Evolutionary conservation across 2,888 invertebrate species (phyloP), one percentile per base, ranked within the genome.

Genomic region (Netelia inedita): DNA sequence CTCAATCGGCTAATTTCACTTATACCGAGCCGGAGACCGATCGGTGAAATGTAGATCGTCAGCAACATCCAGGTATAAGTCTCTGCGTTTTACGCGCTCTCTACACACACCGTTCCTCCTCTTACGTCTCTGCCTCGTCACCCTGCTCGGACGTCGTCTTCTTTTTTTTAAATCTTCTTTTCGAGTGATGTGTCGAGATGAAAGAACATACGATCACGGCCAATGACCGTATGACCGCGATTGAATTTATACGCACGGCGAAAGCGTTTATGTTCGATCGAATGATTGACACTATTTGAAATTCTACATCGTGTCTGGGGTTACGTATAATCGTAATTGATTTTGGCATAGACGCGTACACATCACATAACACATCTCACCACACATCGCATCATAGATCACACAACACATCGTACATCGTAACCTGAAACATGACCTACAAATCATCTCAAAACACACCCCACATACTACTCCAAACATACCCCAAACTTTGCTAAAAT

Each of bases 1-100:
- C 88, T 86, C 88, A 80, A 82, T 72, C 82, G 86, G 66, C 81
- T 86, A 88, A 91, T 91, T 90, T 91, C 91, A 90, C 91, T 88
- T 73, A 80, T 69, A 59, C 59, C n/a, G 21, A 28, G 46, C 9
- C 57, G 46, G 53, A 79, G 79, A 79, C 57, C 73, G 83, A 89
- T 87, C 87, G 87, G 89, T 88, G 87, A 89, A 90, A 91, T 89
- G 89, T 90, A 86, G 88, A 90, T 88, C 88, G 80, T 86, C 75
- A 59, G 28, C 41, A 21, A 35, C n/a, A 46, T 23, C 21, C 55
- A 19, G 55, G n/a, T n/a, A 16, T n/a, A 16, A 19, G 9, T 6
- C 11, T 57, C 10, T 9, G 21, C 21, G 21, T 9, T 21, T 63
- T 23, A 41, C 43, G 43, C 9, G 65, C 16, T 41, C 9, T 43